A percentile compares a stretch with the other conserved stretches of the same genome.
These are phyloP conservation scores for Sebastes reedi DNA, from an alignment of 2,797 vertebrate species.

Conservation along the genomic window DNA sequence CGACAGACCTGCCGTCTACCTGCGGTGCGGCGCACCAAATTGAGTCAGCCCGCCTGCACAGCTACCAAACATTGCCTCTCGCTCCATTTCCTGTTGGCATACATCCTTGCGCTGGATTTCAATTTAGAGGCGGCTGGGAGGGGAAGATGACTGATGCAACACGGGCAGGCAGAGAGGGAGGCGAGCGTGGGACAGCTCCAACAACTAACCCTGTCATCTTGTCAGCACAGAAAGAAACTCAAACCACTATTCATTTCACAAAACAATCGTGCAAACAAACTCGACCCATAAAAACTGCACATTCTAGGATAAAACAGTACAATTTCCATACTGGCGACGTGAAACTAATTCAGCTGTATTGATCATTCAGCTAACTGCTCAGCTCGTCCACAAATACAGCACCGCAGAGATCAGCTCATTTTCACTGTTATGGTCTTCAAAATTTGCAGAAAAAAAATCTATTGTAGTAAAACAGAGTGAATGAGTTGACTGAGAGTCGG, in stretches of 20 bases:
- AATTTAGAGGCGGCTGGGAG: slow-evolving; percentile 39
- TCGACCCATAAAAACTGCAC: slow-evolving; percentile 1
- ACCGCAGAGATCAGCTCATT: slow-evolving; percentile 20
- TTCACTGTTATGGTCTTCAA: slow-evolving; percentile 34
- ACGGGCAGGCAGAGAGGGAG: not conserved
- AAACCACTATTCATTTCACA: slow-evolving; percentile 5
- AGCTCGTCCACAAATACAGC: slow-evolving; percentile 29
- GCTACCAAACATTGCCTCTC: slow-evolving; percentile 39
- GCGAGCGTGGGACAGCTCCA: not conserved
- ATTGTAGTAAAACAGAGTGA: slow-evolving; percentile 39
- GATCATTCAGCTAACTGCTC: slow-evolving; percentile 38
- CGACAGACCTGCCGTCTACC: slow-evolving; percentile 56
- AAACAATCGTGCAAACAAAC: slow-evolving; percentile 20
- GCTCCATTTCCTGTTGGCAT: slow-evolving; percentile 62
- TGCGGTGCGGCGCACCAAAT: slow-evolving; percentile 49
- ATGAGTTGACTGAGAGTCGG: slow-evolving; percentile 17
- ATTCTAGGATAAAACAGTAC: slow-evolving; percentile 5
- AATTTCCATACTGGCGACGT: slow-evolving; percentile 13
- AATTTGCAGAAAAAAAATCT: slow-evolving; percentile 51
- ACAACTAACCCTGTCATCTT: slow-evolving; percentile 17
- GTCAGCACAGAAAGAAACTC: slow-evolving; percentile 2
- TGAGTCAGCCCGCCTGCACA: slow-evolving; percentile 54
- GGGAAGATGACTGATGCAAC: slow-evolving; percentile 44
- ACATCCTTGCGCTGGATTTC: slow-evolving; percentile 48
- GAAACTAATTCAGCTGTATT: slow-evolving; percentile 29